phyloP scores from a whole-genome alignment of 1,140 invertebrate species.

The Acyrthosiphon pisum region DNA sequence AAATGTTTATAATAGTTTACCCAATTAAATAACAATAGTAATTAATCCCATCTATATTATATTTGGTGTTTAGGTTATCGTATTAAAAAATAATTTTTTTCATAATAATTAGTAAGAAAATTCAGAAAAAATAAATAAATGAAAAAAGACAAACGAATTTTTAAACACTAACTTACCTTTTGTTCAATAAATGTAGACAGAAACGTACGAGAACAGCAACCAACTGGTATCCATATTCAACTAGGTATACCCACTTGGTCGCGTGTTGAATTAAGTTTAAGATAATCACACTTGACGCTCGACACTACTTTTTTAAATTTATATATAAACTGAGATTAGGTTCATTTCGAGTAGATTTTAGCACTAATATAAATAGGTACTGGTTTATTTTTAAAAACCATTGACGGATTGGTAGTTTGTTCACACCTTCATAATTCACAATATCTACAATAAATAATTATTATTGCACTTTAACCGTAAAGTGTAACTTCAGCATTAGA shows the following conservation, averaged over 20 bases:
- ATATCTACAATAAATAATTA: background rate
- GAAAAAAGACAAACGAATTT: background rate
- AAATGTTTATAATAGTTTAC: background rate
- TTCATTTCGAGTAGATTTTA: conserved; percentile 18
- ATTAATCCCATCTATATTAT: background rate
- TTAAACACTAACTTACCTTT: background rate
- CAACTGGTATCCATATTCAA: background rate
- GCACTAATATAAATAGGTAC: background rate
- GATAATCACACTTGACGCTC: conserved; percentile 20
- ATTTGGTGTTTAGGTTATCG: background rate
- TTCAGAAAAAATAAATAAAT: background rate
- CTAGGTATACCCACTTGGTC: background rate
- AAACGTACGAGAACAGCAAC: conserved; percentile 2
- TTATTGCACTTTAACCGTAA: background rate
- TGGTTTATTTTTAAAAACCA: conserved; percentile 6
- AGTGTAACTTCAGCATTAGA: background rate
- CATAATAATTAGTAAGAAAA: background rate
- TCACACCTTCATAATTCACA: background rate
- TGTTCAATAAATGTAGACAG: background rate
- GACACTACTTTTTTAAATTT: conserved; percentile 1
- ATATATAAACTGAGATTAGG: background rate
- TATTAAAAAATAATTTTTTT: background rate
- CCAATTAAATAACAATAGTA: background rate
- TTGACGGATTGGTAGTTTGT: background rate
- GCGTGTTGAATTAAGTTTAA: background rate